Evolutionary conservation across 2,113 vertebrate species (phyloP).

Genomic region (Albula goreensis): DNA sequence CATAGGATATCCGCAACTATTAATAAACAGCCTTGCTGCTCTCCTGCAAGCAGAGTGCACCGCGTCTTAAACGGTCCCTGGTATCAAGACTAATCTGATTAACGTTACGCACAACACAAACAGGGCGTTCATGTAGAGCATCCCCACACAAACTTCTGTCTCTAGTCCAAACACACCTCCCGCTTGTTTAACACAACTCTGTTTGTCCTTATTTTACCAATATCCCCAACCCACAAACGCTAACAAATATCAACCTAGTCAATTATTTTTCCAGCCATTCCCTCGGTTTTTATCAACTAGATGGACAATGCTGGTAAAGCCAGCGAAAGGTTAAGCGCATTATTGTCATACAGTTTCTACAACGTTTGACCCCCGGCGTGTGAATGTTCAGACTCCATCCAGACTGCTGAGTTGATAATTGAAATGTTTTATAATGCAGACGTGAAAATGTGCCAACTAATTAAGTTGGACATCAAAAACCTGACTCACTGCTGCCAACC

Average conservation of each 20-base stretch:
- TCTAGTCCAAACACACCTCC: background rate
- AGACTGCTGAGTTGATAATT: background rate
- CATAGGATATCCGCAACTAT: background rate
- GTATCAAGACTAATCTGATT: background rate
- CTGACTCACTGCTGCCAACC: background rate
- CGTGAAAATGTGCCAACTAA: too few species aligned
- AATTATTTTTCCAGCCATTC: too few species aligned
- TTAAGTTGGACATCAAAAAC: background rate
- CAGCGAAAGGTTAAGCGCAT: background rate
- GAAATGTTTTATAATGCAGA: background rate
- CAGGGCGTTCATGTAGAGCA: background rate
- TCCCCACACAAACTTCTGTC: background rate
- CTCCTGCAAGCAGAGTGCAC: background rate
- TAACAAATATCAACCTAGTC: background rate
- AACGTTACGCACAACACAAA: background rate
- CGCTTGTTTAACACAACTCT: background rate
- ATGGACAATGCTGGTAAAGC: background rate
- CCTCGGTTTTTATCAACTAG: too few species aligned
- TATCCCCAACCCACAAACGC: background rate
- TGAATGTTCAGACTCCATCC: background rate
- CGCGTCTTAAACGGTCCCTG: background rate
- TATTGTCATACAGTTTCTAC: background rate
- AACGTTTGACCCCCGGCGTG: too few species aligned
- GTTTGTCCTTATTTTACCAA: background rate
- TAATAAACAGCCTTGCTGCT: background rate